Conservation (phyloP, 2,113 vertebrate genomes). For the Pyrgilauda ruficollis region DNA sequence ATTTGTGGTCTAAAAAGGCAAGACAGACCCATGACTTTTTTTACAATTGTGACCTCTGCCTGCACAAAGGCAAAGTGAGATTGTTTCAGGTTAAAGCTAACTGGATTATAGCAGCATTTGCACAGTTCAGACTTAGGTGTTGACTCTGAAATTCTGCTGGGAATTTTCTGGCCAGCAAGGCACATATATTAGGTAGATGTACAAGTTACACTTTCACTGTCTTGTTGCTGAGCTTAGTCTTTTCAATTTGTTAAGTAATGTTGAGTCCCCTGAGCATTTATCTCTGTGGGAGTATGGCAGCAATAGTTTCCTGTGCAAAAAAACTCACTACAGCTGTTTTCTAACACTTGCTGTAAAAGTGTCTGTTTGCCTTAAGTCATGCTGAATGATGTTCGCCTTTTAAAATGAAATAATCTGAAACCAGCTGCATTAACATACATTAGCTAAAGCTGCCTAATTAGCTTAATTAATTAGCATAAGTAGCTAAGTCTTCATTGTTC, state of each 20-base stretch:
- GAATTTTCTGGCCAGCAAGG: neutral
- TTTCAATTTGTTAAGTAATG: neutral
- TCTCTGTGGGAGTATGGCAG: neutral
- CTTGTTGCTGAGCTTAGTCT: neutral
- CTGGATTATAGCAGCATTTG: neutral
- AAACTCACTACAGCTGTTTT: neutral
- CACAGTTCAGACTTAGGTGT: neutral
- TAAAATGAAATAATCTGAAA: conserved; percentile 26
- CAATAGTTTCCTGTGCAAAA: neutral
- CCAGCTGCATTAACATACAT: conserved; percentile 13
- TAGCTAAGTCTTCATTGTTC: conserved; percentile 6
- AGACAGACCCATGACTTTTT: neutral
- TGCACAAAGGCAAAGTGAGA: neutral
- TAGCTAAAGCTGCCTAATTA: conserved; percentile 28
- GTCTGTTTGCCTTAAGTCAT: neutral
- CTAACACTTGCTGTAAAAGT: neutral
- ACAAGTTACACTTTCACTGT: neutral
- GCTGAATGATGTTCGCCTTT: conserved; percentile 14
- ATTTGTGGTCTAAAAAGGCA: neutral
- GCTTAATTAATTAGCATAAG: conserved; percentile 39
- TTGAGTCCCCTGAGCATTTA: neutral
- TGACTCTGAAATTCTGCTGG: neutral
- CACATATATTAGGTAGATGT: neutral
- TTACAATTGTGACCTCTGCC: neutral
- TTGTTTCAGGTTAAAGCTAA: neutral